Evolutionary conservation across 2,797 vertebrate genomes (phyloP).

Genomic region (Buphagus erythrorhynchus): DNA sequence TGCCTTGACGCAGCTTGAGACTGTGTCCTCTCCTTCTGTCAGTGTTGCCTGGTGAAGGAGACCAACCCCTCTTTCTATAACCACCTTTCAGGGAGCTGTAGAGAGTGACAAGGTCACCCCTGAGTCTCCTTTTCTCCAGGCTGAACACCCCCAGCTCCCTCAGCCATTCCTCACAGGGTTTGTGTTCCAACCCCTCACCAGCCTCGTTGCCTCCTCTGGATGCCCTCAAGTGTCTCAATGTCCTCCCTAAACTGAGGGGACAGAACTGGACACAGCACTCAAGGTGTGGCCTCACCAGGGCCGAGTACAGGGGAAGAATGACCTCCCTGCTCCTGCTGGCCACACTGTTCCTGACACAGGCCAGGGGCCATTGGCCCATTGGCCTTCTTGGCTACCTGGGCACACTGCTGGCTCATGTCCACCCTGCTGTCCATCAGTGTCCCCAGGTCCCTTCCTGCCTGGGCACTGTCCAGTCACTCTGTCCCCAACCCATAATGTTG

Average conservation of each 20-base stretch:
- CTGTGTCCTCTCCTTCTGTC: not conserved
- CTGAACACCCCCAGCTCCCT: not conserved
- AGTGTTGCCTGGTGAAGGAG: not conserved
- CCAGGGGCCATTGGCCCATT: not conserved
- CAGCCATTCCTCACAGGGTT: not conserved
- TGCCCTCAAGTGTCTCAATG: rapidly evolving
- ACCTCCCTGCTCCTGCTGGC: not conserved
- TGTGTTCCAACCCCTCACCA: not conserved
- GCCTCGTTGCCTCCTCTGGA: too few species aligned
- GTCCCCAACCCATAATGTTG: not conserved
- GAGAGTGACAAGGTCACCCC: not conserved
- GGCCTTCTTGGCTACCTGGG: not conserved
- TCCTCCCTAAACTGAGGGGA: not conserved
- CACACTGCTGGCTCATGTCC: not conserved
- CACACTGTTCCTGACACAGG: not conserved
- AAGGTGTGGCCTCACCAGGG: not conserved
- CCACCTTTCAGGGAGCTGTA: not conserved
- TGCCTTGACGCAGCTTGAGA: too few species aligned
- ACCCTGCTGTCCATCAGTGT: not conserved
- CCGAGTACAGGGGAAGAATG: rapidly evolving
- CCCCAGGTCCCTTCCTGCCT: not conserved
- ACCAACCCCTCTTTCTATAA: not conserved
- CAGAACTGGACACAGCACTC: not conserved
- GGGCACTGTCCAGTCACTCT: not conserved
- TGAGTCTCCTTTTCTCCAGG: not conserved